Evolutionary conservation across 2,113 vertebrate genomes (phyloP), one percentile per base, ranked within the genome.

Genomic region (Halichoerus grypus): DNA sequence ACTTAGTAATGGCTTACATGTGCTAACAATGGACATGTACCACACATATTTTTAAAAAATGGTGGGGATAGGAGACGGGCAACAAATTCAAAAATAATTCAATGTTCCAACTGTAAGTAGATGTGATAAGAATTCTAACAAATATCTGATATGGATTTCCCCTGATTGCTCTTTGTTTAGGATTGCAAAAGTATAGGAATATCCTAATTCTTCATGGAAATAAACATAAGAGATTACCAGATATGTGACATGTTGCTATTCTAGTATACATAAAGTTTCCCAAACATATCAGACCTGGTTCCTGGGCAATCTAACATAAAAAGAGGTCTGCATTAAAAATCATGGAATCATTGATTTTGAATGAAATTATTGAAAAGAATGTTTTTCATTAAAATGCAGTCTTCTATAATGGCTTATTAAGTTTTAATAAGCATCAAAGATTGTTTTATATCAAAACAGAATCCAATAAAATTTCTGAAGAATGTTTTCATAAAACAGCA

Each of bases 391-490:
- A 97, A 79, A 94, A 97, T 72, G 26, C 42, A 94, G 84, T 57
- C 26, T 12, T 94, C 26, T 10, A 82, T 57, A 67, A 53, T 24
- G 95, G 80, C 89, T 98, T 97, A 94, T 94, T 98, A 90, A 91
- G 22, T 65, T 94, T 98, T 98, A 98, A 94, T 15, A 97, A 96
- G 65, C 80, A 96, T 95, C 39, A 91, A 88, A 67, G 57, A 84
- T 95, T 91, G 81, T 95, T 98, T 98, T 96, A 97, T 87, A 94
- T 97, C 79, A 93, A 96, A 81, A 95, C 72, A 83, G 88, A 97
- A 85, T 80, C 46, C 57, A 83, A 31, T 97, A 93, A 97, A 94
- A 22, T 88, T 94, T 82, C 91, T 95, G 85, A 97, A 98, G 42
- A 82, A 79, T 18, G 0, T 92, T 94, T 98, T 97, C 74, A 88